Evolutionary conservation across 1,140 invertebrate genomes (phyloP).

Genomic region (Callitettix versicolor): DNA sequence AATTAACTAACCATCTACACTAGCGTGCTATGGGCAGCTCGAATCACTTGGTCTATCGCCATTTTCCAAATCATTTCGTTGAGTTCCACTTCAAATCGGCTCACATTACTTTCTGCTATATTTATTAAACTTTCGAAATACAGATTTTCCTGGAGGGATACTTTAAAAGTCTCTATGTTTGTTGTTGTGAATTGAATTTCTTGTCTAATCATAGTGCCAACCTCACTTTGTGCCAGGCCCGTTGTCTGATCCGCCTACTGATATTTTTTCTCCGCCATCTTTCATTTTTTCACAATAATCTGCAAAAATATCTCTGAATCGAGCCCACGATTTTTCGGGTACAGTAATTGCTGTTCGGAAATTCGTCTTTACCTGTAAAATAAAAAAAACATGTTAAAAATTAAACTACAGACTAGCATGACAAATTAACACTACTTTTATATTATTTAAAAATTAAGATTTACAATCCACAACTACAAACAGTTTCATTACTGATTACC

Average conservation of each 20-base stretch:
- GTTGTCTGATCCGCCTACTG: constrained; percentile 25
- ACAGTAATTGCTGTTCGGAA: constrained; percentile 96
- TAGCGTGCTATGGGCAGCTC: neutral
- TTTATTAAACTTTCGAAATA: neutral
- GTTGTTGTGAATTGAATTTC: constrained; percentile 12
- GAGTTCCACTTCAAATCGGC: too few species aligned
- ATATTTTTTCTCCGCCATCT: constrained; percentile 36
- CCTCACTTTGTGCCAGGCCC: constrained; percentile 17
- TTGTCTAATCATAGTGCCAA: constrained; percentile 10
- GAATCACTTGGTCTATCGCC: neutral
- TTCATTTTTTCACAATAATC: constrained; percentile 93
- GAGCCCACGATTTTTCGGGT: constrained; percentile 92
- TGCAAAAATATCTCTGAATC: constrained; percentile 90
- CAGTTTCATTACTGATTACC: too few species aligned
- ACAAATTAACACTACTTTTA: neutral
- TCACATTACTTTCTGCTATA: neutral
- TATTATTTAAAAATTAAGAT: too few species aligned
- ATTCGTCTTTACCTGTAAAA: constrained; percentile 82
- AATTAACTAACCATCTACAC: neutral
- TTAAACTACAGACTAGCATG: constrained; percentile 3
- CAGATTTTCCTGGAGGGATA: constrained; percentile 15
- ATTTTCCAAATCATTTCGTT: neutral
- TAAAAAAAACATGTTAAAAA: constrained; percentile 7
- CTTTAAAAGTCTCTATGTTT: constrained; percentile 8
- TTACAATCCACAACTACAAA: too few species aligned